A percentile compares a stretch with the other conserved stretches of the same genome.
phyloP scores from a whole-genome alignment of 2,113 vertebrate genomes.

The Cariama cristata region DNA sequence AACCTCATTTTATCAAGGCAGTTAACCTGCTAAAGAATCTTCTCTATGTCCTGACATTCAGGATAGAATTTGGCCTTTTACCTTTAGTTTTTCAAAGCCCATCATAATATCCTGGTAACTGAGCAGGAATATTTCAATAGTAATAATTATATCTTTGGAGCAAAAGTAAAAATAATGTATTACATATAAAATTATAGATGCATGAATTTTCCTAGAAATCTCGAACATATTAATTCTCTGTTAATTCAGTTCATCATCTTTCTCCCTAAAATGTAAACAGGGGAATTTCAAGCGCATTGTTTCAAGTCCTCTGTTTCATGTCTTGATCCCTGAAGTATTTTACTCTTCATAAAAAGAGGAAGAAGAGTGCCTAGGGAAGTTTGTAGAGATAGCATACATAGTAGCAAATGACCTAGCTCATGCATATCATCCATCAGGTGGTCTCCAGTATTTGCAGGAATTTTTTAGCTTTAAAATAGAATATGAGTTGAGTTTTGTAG shows the following conservation, averaged over 20 bases:
- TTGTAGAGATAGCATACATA: fast-evolving
- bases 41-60: neutral
- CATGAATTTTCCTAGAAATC: neutral
- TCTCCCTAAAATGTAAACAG: neutral
- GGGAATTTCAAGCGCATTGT: neutral
- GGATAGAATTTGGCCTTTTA: neutral
- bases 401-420: neutral
- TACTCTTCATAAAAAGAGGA: neutral
- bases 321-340: neutral
- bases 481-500: neutral
- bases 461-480: neutral
- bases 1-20: conserved; percentile 22
- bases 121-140: conserved; percentile 3
- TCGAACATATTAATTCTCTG: neutral
- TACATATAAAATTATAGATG: neutral
- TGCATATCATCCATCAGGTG: neutral
- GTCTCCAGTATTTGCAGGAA: neutral
- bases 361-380: neutral
- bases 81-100: conserved; percentile 18
- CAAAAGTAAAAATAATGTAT: neutral
- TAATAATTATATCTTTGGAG: neutral
- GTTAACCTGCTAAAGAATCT: conserved; percentile 21
- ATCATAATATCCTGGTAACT: conserved; percentile 16
- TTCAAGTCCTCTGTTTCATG: neutral
- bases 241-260: neutral